Percentiles rank a stretch among this genome's conserved stretches.
phyloP scores from a whole-genome alignment of 2,797 vertebrate genomes.

The Meda fulgida region DNA sequence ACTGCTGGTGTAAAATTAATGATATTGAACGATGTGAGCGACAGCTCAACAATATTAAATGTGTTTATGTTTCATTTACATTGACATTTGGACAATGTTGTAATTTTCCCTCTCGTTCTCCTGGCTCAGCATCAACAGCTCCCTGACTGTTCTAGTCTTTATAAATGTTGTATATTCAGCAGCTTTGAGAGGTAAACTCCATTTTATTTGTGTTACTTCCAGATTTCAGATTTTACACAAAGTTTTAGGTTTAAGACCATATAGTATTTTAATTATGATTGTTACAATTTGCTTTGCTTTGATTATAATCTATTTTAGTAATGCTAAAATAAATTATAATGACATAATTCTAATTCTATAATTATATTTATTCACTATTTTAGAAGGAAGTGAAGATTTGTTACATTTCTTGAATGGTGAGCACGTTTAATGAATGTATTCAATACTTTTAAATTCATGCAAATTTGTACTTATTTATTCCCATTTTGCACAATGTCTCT shows the following conservation, averaged over 20 bases:
- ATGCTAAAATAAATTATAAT: background rate
- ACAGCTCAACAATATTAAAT: constrained; percentile 16
- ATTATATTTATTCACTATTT: constrained; percentile 12
- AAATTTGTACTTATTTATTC: background rate
- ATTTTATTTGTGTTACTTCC: background rate
- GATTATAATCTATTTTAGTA: background rate
- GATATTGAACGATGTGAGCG: background rate
- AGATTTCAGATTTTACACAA: background rate
- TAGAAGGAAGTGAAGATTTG: constrained; percentile 65
- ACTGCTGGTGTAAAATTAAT: background rate
- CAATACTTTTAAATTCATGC: background rate
- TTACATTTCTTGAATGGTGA: constrained; percentile 70
- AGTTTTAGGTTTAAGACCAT: background rate
- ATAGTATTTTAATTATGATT: background rate
- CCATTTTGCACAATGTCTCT: background rate
- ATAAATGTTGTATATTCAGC: constrained; percentile 59
- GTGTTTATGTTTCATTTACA: constrained; percentile 20
- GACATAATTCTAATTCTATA: background rate
- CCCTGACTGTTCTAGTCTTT: constrained; percentile 58
- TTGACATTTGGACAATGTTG: background rate
- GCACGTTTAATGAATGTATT: background rate
- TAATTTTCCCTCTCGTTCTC: constrained; percentile 6
- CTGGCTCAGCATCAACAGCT: constrained; percentile 60
- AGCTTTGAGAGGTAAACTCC: constrained; percentile 69
- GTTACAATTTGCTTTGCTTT: background rate